Percentiles rank a stretch among this genome's conserved stretches.
Evolutionary conservation across 2,797 vertebrate genomes (phyloP).

Genomic region (Eidolon dupreanum): DNA sequence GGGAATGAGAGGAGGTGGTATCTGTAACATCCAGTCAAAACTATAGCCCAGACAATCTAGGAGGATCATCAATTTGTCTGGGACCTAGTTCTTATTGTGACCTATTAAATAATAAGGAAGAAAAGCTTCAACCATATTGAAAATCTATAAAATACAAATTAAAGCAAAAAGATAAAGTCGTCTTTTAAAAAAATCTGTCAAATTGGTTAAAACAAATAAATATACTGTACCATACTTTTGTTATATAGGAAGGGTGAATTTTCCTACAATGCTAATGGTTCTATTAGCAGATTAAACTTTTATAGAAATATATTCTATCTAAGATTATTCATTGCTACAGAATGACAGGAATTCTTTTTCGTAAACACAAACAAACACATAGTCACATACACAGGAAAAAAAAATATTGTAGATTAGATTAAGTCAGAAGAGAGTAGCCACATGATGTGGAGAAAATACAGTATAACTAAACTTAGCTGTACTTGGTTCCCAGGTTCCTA

Average conservation of each 20-base stretch:
- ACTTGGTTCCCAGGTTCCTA: background rate
- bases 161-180: background rate
- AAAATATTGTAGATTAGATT: background rate
- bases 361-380: background rate
- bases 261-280: background rate
- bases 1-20: accelerated
- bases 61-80: background rate
- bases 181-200: background rate
- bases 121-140: background rate
- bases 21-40: background rate
- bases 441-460: background rate
- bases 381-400: background rate
- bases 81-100: background rate
- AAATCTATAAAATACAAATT: conserved; percentile 29
- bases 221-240: background rate
- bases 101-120: background rate
- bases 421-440: background rate
- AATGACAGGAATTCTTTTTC: background rate
- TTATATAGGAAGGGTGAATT: background rate
- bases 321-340: background rate
- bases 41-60: background rate
- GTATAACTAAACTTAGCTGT: background rate
- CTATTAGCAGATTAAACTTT: background rate
- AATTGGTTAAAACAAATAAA: background rate
- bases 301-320: background rate